Evolutionary conservation across 2,797 vertebrate species (phyloP), one percentile per base, ranked within the genome.

Genomic region (Triplophysa bombifrons): DNA sequence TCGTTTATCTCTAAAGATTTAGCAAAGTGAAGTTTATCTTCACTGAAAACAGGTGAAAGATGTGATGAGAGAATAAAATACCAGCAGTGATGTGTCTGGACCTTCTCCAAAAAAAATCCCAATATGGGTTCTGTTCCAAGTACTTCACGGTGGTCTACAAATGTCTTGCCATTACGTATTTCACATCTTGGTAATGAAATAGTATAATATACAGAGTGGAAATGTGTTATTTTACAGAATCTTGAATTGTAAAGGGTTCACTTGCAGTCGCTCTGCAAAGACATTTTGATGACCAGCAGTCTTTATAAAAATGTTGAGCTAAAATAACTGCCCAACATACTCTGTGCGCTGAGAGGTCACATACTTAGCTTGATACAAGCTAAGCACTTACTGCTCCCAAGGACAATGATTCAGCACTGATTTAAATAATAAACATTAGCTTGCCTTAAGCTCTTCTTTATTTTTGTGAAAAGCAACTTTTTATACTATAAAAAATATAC

Each of bases 311-410:
- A 76, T 76, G 65, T 50, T 63, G 58, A 64, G 70, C 76, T 71
- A 72, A 78, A 78, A 78, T 78, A 78, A 78, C 76, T 72, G n/a
- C 17, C 76, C 46, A 53, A 48, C 76, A 78, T 72, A n/a, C 68
- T 64, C 44, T 19, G 13, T 58, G 64, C 64, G 68, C 76, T 78
- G 58, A 71, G 68, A 78, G 48, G 58, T 30, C 48, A 55, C 46
- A 64, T 71, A 6, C 76, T 78, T 63, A 27, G 55, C 22, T 56
- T 63, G 44, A 53, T 41, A 38, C 51, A 16, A 64, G 70, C 58
- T 69, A 71, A 64, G n/a, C 46, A 53, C 20, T 41, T 63, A 66
- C 60, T 64, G 58, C 67, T 27, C 25, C 38, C n/a, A 61, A 34
- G 27, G 30, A 19, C 30, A 64, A 64, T 34, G 61, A 64, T 20